These are phyloP conservation scores for Lepilemur ruficaudatus DNA, from an alignment of 2,797 vertebrate species.

Conservation along the genomic window DNA sequence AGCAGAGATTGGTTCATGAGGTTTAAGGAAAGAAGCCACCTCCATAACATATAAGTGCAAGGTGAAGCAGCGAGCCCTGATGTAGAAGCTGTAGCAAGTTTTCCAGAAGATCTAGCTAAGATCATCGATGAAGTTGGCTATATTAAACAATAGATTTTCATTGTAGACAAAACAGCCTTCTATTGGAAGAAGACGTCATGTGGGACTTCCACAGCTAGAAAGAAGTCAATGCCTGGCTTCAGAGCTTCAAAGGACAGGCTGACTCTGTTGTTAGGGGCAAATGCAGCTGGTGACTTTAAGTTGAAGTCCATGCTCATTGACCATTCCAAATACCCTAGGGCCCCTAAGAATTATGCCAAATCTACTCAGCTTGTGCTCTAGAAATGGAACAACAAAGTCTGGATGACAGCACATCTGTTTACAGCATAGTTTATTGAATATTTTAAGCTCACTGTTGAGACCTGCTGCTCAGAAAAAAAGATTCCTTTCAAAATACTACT, in stretches of 20 bases:
- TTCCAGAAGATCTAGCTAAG: not conserved
- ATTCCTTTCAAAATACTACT: not conserved
- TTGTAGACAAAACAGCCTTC: not conserved
- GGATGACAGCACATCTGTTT: not conserved
- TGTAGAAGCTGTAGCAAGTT: not conserved
- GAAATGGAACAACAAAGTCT: not conserved
- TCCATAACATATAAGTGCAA: not conserved
- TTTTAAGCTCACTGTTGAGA: not conserved
- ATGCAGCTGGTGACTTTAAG: not conserved
- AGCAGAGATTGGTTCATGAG: not conserved
- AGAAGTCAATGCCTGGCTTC: not conserved
- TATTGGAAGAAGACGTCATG: not conserved
- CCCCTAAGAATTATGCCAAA: not conserved
- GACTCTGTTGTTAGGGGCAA: not conserved
- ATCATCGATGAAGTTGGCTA: not conserved
- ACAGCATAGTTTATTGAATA: not conserved
- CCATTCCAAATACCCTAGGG: not conserved
- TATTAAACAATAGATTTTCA: not conserved
- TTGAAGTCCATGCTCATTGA: not conserved
- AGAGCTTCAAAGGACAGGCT: not conserved
- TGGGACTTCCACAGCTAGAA: not conserved
- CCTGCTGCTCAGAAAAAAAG: not conserved
- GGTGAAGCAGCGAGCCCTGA: not conserved
- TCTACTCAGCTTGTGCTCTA: not conserved
- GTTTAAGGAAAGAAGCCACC: not conserved